Base-by-base conservation (phyloP, 2,888 invertebrate genomes). In the Drosophila lacicola region DNA sequence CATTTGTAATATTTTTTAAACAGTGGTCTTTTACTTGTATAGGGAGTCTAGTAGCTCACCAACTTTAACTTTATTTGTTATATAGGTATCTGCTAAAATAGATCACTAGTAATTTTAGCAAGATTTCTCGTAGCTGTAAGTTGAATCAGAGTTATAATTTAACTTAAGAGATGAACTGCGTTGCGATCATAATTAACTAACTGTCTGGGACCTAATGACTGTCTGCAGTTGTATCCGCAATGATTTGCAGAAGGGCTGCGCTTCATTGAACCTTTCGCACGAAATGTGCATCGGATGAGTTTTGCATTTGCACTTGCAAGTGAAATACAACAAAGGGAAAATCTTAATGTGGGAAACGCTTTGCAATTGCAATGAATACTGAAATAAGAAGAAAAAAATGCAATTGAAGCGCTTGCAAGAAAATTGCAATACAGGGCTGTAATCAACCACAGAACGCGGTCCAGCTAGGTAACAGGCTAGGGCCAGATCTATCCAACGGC, bases 281-380 rank as follows among this genome's bases (percentile, higher is more conserved):
- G 39, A 39, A 45, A 39, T 51, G 39, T 50, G 57, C 69, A 68
- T 51, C 64, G 72, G 51, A 71, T 81, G 84, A 72, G 74, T 81
- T 81, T 81, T 60, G 62, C 71, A 71, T 77, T 74, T 70, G 54
- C 29, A 11, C 39, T 29, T 45, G 49, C 58, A 25, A 61, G 29
- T 46, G 37, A 45, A 46, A 4, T 33, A n/a, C 47, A 66, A 54
- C 61, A 56, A 62, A 64, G 46, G 55, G 41, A 58, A 68, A 70
- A 60, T 61, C 67, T 70, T 86, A 82, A 82, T 82, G 82, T 86
- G 87, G 83, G 87, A 82, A 80, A 74, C 67, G 62, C 58, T 66
- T 60, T 66, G 47, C 58, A 62, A 57, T 44, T 51, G 58, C 47
- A 37, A 19, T 42, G 50, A 33, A 21, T 9, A 37, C 11, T n/a